Evolutionary conservation across 1,140 invertebrate genomes (phyloP), one percentile per base, ranked within the genome.

Genomic region (Drosophila subobscura): DNA sequence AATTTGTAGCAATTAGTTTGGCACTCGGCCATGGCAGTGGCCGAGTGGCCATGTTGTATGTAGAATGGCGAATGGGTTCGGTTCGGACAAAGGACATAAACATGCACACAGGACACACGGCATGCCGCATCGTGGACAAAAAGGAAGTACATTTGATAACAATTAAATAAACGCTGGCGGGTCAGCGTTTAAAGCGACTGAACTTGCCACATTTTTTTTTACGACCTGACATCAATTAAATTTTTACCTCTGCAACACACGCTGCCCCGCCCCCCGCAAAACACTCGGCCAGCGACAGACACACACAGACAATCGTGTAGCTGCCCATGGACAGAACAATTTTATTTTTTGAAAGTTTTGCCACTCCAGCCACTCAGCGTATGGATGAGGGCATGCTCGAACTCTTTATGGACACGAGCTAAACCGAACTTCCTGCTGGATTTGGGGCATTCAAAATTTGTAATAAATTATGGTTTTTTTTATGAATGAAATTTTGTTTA

Each of bases 1-100:
- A 88, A 88, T 88, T 88, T 88, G 83, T 63, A 79, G 72, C 84
- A 88, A 88, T 88, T 88, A 79, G 79, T 71, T 76, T 86, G 50
- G 46, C 61, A 76, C 76, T 60, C 50, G 51, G 41, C 49, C 51
- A 61, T 57, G 61, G 50, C 42, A 29, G 33, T 54, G 52, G 52
- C 52, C 50, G 40, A 53, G 22, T 44, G 58, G 45, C 41, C 58
- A 63, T 45, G 59, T 5, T 10, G 22, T 25, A 57, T 23, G 37
- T 20, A 22, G 25, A 68, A 42, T 60, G 58, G 45, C 42, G 33
- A 68, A 55, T 46, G 44, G 37, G 58, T 23, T 61, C 49, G 25
- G 55, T 3, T 41, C 6, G 27, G 44, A 37, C 16, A 41, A 42
- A 49, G 50, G 63, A 57, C 47, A 61, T 56, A 75, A 76, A 77